Percentiles rank a stretch among this genome's conserved stretches.
These are phyloP conservation scores for Ganaspis sp. DNA, from an alignment of 1,140 invertebrate species.

Conservation along the genomic window DNA sequence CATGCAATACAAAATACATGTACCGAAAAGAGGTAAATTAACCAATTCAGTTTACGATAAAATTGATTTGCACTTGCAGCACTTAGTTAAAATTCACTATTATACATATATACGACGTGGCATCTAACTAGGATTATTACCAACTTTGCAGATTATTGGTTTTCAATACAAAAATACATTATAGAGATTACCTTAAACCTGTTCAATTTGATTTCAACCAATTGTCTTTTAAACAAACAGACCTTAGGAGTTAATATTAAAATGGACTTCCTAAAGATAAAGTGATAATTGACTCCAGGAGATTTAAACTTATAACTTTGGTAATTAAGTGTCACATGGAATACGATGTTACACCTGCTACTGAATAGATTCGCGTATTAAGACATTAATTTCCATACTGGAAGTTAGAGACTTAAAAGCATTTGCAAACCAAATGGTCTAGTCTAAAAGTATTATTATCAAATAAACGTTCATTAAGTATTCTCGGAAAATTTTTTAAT, in stretches of 20 bases:
- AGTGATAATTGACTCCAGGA: constrained; percentile 5
- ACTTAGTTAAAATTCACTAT: no score
- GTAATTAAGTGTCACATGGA: background rate
- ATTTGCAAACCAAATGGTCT: constrained; percentile 22
- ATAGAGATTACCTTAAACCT: background rate
- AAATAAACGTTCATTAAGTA: background rate
- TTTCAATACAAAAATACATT: no score
- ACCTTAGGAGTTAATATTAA: background rate
- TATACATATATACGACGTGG: no score
- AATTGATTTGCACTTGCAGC: background rate
- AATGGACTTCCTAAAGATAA: background rate
- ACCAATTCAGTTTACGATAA: no score
- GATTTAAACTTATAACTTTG: constrained; percentile 13
- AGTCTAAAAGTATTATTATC: constrained; percentile 15
- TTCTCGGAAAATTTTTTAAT: background rate
- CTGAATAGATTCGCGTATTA: constrained; percentile 19
- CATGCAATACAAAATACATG: no score
- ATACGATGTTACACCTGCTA: constrained; percentile 18
- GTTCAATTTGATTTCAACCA: background rate
- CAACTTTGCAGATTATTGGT: no score
- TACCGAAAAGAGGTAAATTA: no score
- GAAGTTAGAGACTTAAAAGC: constrained; percentile 8
- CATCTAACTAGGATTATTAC: no score
- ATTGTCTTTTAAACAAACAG: background rate
- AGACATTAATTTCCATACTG: constrained; percentile 27